phyloP scores from a whole-genome alignment of 2,888 invertebrate genomes.

The Orchesellides sinensis region DNA sequence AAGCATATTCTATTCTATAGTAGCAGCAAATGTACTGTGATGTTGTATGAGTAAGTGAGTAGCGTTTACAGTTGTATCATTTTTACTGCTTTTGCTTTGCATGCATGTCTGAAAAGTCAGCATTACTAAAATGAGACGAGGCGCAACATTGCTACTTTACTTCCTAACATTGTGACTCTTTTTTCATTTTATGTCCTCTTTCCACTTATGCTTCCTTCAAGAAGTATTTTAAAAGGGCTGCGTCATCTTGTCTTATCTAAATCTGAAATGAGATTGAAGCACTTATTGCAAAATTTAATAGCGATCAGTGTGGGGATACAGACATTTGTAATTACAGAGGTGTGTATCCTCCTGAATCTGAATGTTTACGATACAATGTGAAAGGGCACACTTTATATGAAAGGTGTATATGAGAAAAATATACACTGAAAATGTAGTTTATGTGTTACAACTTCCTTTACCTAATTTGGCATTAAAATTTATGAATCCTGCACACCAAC shows the following conservation, averaged over 20 bases:
- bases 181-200: constrained; percentile 14
- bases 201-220: constrained; percentile 7
- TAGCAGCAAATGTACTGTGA: neutral
- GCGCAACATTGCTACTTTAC: constrained; percentile 9
- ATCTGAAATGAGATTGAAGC: constrained; percentile 29
- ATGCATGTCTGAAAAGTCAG: constrained; percentile 21
- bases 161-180: constrained; percentile 40
- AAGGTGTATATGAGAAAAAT: neutral
- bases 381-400: constrained; percentile 40
- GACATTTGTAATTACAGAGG: constrained; percentile 28
- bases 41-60: neutral
- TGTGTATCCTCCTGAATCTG: constrained; percentile 20
- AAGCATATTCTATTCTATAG: neutral
- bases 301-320: constrained; percentile 13
- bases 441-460: constrained; percentile 46
- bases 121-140: constrained; percentile 39
- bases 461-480: constrained; percentile 61
- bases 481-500: constrained; percentile 42
- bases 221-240: constrained; percentile 5
- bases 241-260: constrained; percentile 41
- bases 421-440: constrained; percentile 1
- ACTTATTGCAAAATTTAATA: constrained; percentile 41
- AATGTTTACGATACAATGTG: neutral
- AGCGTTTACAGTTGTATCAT: constrained; percentile 25
- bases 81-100: constrained; percentile 40